phyloP scores from a whole-genome alignment of 1,140 invertebrate genomes.

The Zaprionus inermis region DNA sequence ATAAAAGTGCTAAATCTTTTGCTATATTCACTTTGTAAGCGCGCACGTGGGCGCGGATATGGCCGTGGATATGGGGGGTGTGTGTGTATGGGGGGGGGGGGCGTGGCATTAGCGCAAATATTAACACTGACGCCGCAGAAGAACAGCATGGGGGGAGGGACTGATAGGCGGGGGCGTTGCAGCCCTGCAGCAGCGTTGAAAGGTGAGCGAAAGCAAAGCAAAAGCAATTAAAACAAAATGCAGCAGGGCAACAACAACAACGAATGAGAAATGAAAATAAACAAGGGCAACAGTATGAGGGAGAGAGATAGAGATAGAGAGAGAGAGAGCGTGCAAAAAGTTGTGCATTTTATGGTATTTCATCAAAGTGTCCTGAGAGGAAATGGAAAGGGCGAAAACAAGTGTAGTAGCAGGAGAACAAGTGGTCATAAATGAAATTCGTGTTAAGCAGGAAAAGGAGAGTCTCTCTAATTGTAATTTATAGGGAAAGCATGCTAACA shows the following conservation, averaged over 20 bases:
- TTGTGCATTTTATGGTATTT: conserved; percentile 56
- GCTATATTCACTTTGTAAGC: conserved; percentile 78
- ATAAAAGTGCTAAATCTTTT: conserved; percentile 83
- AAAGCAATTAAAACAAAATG: conserved; percentile 76
- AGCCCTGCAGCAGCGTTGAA: conserved; percentile 27
- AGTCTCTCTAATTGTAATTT: neutral
- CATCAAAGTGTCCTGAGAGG: conserved; percentile 37
- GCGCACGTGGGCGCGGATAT: conserved; percentile 17
- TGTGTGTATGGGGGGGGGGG: neutral
- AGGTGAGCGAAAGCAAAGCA: conserved; percentile 64
- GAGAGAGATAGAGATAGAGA: conserved; percentile 9
- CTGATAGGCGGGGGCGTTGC: neutral
- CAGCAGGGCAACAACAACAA: conserved; percentile 27
- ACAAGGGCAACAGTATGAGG: neutral
- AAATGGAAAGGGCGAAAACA: no score
- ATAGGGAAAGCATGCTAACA: neutral
- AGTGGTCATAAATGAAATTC: neutral
- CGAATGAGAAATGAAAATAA: conserved; percentile 26
- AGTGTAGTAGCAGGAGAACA: neutral
- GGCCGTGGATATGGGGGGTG: neutral
- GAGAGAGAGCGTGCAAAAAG: conserved; percentile 29
- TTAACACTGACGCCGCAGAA: conserved; percentile 67
- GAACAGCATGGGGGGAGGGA: conserved; percentile 44
- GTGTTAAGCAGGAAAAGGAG: neutral
- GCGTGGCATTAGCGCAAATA: conserved; percentile 48